A percentile compares a stretch with the other conserved stretches of the same genome.
Conservation (phyloP, 2,113 vertebrate species). For the Etheostoma cragini region DNA sequence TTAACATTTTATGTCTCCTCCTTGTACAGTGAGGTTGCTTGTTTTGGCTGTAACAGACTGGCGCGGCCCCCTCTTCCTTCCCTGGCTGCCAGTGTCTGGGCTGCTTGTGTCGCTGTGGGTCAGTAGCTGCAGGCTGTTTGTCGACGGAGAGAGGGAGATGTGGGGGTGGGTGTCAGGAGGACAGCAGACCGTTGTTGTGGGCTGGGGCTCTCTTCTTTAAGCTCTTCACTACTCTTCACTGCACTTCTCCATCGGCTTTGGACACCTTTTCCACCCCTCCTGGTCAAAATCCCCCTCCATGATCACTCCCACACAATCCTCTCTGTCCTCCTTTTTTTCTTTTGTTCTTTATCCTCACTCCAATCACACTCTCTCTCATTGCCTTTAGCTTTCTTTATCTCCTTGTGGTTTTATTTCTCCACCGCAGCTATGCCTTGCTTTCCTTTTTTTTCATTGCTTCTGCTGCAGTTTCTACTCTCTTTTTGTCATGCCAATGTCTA, state of each 20-base stretch:
- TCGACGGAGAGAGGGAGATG: conserved; percentile 57
- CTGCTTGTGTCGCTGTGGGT: conserved; percentile 70
- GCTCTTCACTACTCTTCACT: conserved; percentile 48
- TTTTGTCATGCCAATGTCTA: background rate
- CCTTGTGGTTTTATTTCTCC: conserved; percentile 20
- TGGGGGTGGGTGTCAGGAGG: conserved; percentile 65
- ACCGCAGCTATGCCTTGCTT: conserved; percentile 14
- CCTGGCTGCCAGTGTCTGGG: conserved; percentile 63
- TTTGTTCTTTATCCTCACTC: conserved; percentile 53
- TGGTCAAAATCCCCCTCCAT: conserved; percentile 20
- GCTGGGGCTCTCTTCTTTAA: conserved; percentile 41
- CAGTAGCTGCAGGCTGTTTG: conserved; percentile 72
- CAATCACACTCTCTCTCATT: conserved; percentile 20
- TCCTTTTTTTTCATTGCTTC: background rate
- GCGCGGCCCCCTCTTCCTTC: conserved; percentile 52
- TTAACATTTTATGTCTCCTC: conserved; percentile 8
- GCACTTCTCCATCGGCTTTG: conserved; percentile 31
- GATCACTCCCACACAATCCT: conserved; percentile 51
- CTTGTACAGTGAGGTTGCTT: conserved; percentile 31
- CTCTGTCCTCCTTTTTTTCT: conserved; percentile 58
- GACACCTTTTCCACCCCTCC: conserved; percentile 15
- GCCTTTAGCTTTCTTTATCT: conserved; percentile 31
- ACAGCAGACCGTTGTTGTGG: conserved; percentile 73
- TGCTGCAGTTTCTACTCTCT: background rate
- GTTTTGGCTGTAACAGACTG: conserved; percentile 65